A percentile compares a stretch with the other conserved stretches of the same genome.
These are phyloP conservation scores for Cephus pulcher DNA, from an alignment of 2,888 invertebrate species.

Conservation along the genomic window DNA sequence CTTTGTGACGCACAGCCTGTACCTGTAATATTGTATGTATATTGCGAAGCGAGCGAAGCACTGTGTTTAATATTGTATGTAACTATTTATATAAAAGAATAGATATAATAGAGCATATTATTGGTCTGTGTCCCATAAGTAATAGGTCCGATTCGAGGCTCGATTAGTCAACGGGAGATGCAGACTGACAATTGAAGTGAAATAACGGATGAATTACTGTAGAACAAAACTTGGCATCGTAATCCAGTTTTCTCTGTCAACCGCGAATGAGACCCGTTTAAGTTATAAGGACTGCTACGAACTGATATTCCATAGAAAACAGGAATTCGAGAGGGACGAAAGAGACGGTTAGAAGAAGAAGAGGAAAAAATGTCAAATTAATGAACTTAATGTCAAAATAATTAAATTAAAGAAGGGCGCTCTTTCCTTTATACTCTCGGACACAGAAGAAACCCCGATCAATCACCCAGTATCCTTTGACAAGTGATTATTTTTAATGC, in stretches of 20 bases:
- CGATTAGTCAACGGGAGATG: constrained; percentile 26
- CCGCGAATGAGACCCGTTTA: not conserved
- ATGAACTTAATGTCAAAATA: too few relatives aligned
- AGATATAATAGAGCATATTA: constrained; percentile 30
- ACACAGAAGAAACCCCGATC: constrained; percentile 12
- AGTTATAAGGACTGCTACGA: not conserved
- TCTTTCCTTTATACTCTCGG: constrained; percentile 17
- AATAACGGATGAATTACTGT: not conserved
- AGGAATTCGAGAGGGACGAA: not conserved
- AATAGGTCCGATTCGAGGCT: constrained; percentile 32
- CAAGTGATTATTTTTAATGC: constrained; percentile 36
- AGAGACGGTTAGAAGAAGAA: not conserved
- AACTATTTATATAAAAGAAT: constrained; percentile 48
- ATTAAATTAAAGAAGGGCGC: not conserved
- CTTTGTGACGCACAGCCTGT: constrained; percentile 38
- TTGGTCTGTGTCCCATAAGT: constrained; percentile 35
- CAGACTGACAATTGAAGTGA: constrained; percentile 21
- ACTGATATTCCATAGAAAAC: not conserved
- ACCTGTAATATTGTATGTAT: constrained; percentile 51
- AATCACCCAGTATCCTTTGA: constrained; percentile 24
- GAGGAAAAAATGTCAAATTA: not conserved
- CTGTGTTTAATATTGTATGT: constrained; percentile 45
- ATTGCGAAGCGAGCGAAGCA: constrained; percentile 41
- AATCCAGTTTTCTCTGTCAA: not conserved
- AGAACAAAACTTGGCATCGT: not conserved